Base-by-base conservation (phyloP, 2,797 vertebrate genomes). In the Sylvilagus floridanus region DNA sequence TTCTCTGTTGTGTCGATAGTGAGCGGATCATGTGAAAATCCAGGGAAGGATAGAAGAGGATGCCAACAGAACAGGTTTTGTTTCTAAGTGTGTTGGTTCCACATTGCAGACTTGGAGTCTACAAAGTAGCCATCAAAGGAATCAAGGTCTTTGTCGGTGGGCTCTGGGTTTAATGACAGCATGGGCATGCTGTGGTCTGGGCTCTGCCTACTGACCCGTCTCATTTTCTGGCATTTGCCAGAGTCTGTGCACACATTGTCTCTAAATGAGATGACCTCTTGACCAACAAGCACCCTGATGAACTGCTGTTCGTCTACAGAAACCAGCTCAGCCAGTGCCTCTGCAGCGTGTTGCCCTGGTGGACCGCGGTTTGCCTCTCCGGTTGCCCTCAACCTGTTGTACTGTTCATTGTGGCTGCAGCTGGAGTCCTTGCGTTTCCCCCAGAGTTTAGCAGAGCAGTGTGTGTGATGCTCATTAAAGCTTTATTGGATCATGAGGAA, bases 31-130 rank as follows among this genome's bases (percentile, higher is more conserved):
- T 65, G 28, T 63, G 62, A 88, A 88, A 95, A 63, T 91, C 79
- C 54, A 86, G 16, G 63, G 3, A 42, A 78, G 2, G 17, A 68
- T 87, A 35, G 62, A 90, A 88, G 63, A 24, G 24, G 83, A 85
- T 68, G 11, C 57, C 32, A 90, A 82, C 30, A 82, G 50, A 87
- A 57, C 32, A 28, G 50, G 84, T 90, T 97, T 73, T 84, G 30
- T 88, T 87, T 84, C 26, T 42, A 92, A 88, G 17, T 65, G 52
- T 52, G 9, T 50, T 77, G 32, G 60, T 95, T 35, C n/a, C 50
- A 60, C 13, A 76, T 66, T 86, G 85, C 35, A 94, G 47, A 42
- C 65, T 76, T 76, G 83, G 47, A 78, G 47, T 66, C 50, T 83
- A 32, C 26, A 60, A 83, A 77, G 79, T n/a, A 65, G 10, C 60